Base-by-base conservation (phyloP, 2,113 vertebrate genomes). In the Bombycilla garrulus region DNA sequence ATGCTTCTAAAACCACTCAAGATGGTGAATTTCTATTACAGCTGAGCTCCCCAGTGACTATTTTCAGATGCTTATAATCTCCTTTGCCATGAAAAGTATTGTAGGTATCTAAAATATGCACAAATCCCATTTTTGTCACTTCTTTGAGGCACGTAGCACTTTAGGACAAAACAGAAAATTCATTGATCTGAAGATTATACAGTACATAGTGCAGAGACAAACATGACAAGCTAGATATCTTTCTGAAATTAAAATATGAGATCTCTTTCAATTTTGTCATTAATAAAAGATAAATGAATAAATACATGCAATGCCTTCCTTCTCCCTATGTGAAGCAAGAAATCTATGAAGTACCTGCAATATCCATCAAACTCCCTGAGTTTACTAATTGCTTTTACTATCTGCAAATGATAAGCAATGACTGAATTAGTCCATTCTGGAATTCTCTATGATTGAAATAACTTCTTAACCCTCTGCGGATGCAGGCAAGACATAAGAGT, bases 121-220 rank as follows among this genome's bases (percentile, higher is more conserved):
- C 60, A 94, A 97, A 96, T 84, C 88, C 57, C 42, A 81, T 84
- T 95, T 82, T 93, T 72, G 62, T 33, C 70, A 58, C 36, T 72
- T 61, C 74, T 74, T 91, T 42, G 60, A 94, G 58, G 74, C 35
- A 57, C 48, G 24, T 26, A 38, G 42, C 10, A 42, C 15, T 60
- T 82, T 11, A 25, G 50, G 66, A 74, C 28, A 78, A 88, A 88
- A 48, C 61, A 57, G 56, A 94, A 91, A 85, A 61, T 15, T 21
- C 61, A 81, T n/a, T 86, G 76, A 90, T 76, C 50, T 96, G 57
- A 91, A 82, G 79, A 96, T 95, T 16, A 88, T 72, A 92, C 50
- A 50, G n/a, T 45, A 70, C 29, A 61, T 57, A 65, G n/a, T 51
- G 36, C 21, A 6, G 33, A 58, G 47, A 91, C 66, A 61, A 58